phyloP scores from a whole-genome alignment of 1,140 invertebrate genomes.

The Drosophila lacertosa region DNA sequence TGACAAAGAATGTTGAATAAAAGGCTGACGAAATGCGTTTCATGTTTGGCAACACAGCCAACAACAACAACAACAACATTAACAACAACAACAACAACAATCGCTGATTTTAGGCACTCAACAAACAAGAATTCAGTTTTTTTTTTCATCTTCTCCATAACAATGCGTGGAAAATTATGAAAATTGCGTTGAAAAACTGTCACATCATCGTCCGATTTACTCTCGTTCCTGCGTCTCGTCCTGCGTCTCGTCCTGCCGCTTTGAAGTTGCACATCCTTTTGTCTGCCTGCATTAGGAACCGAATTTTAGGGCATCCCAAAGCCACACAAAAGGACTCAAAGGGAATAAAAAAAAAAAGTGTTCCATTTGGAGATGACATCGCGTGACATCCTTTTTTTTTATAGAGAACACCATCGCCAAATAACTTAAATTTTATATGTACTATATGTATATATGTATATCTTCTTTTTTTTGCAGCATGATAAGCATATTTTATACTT shows the following conservation, averaged over 20 bases:
- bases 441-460: background rate
- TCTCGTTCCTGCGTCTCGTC: too few species aligned
- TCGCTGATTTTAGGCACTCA: conserved; percentile 76
- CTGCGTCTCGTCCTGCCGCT: conserved; percentile 41
- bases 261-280: conserved; percentile 74
- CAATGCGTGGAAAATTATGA: conserved; percentile 38
- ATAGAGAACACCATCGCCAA: background rate
- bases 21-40: conserved; percentile 65
- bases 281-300: conserved; percentile 26
- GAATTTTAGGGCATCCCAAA: conserved; percentile 51
- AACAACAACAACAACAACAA: conserved; percentile 61
- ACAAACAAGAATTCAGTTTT: conserved; percentile 50
- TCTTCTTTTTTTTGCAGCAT: too few species aligned
- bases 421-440: background rate
- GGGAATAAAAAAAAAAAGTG: too few species aligned
- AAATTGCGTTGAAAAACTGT: conserved; percentile 75
- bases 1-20: conserved; percentile 44
- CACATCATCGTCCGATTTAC: conserved; percentile 62
- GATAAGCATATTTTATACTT: too few species aligned
- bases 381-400: background rate
- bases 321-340: conserved; percentile 45
- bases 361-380: conserved; percentile 10
- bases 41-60: conserved; percentile 71
- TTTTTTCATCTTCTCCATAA: conserved; percentile 21
- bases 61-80: conserved; percentile 62